Percentiles rank a stretch among this genome's conserved stretches.
Conservation (phyloP, 2,113 vertebrate genomes). For the Butorides virescens region DNA sequence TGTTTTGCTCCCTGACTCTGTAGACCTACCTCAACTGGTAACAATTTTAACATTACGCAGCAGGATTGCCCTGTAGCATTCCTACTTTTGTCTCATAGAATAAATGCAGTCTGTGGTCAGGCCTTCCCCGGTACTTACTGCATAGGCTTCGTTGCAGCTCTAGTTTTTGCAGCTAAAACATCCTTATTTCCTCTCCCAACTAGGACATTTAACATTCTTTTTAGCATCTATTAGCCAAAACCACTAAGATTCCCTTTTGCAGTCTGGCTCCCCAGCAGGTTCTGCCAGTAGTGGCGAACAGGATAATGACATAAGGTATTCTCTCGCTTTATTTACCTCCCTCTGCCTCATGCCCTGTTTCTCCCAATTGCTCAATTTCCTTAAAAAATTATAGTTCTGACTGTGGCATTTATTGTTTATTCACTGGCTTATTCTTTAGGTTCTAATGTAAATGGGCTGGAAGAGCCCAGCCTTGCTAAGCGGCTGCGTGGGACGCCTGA, state of each 20-base stretch:
- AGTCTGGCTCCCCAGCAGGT: neutral
- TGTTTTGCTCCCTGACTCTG: neutral
- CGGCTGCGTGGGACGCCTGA: conserved; percentile 90
- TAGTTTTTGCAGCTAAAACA: neutral
- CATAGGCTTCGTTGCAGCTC: neutral
- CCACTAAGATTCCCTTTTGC: neutral
- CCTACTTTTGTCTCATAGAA: neutral
- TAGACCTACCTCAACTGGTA: neutral
- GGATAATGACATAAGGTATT: neutral
- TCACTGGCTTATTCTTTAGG: conserved; percentile 60
- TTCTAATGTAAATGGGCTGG: conserved; percentile 83
- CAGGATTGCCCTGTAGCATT: neutral
- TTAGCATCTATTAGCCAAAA: neutral
- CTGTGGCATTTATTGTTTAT: neutral
- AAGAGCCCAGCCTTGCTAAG: conserved; percentile 89
- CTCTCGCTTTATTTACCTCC: neutral
- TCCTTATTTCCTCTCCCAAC: neutral
- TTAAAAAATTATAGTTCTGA: neutral
- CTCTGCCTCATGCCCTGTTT: neutral
- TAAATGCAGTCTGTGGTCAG: neutral
- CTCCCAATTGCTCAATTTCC: neutral
- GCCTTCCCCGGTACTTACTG: neutral
- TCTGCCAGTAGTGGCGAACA: neutral
- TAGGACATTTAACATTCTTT: neutral
- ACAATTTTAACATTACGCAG: neutral